Evolutionary conservation across 2,113 vertebrate genomes (phyloP).

Genomic region (Lamprologus lemairii): DNA sequence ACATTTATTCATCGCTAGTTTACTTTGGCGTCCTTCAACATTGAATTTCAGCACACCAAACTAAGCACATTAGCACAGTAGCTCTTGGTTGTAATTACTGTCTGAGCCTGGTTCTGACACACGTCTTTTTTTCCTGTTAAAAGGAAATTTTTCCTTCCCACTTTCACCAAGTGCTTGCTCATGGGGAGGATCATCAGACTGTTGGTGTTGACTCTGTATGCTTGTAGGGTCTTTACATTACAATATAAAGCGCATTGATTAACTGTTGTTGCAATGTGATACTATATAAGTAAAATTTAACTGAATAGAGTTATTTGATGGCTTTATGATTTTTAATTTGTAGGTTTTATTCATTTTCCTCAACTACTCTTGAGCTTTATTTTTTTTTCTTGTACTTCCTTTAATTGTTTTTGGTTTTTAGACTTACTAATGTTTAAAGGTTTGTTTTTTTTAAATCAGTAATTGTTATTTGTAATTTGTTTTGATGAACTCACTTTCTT

Average conservation of each 20-base stretch:
- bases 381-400: background rate
- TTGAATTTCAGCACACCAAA: background rate
- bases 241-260: background rate
- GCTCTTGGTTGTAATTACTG: background rate
- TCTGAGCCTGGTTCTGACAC: background rate
- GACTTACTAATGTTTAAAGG: background rate
- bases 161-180: background rate
- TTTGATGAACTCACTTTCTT: background rate
- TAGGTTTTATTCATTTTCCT: background rate
- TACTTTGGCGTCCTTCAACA: background rate
- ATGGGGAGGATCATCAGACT: background rate
- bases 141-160: background rate
- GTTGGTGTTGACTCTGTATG: background rate
- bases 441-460: background rate
- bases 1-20: background rate
- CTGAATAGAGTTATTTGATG: background rate
- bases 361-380: background rate
- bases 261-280: background rate
- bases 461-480: background rate
- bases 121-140: background rate
- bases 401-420: background rate
- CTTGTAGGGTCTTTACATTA: background rate
- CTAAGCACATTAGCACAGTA: background rate
- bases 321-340: background rate
- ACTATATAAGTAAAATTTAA: background rate